These are phyloP conservation scores for Huso huso DNA, from an alignment of 2,797 vertebrate species.

Conservation along the genomic window DNA sequence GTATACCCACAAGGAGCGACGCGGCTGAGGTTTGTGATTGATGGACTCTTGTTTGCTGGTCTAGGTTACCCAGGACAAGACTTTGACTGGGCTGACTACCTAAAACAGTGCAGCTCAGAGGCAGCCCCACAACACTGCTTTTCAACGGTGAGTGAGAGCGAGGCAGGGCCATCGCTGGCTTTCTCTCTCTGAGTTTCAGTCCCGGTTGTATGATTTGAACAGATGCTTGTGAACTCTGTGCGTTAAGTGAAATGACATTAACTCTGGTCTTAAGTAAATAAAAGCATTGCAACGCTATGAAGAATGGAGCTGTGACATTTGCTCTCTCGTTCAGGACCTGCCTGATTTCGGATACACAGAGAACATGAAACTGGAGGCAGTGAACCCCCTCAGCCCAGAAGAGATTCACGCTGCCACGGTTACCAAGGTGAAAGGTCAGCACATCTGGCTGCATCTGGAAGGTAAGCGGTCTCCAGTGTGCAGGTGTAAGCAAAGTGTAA, in stretches of 20 bases:
- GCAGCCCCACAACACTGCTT: conserved; percentile 90
- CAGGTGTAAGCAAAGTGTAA: too few species aligned
- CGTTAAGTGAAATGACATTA: too few species aligned
- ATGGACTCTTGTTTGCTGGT: not conserved
- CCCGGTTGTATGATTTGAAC: too few species aligned
- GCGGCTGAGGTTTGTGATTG: not conserved
- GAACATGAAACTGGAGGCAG: conserved; percentile 92
- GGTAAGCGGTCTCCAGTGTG: conserved; percentile 52
- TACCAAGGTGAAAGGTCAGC: conserved; percentile 78
- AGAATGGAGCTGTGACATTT: not conserved
- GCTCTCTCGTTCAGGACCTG: conserved; percentile 40
- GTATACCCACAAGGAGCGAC: not conserved
- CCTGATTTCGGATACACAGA: conserved; percentile 84
- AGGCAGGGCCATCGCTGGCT: too few species aligned
- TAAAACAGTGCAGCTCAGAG: conserved; percentile 87
- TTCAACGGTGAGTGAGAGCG: conserved; percentile 66
- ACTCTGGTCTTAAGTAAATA: too few species aligned
- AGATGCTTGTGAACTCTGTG: not conserved
- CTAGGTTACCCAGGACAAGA: conserved; percentile 86
- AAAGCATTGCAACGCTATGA: too few species aligned
- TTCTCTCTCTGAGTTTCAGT: too few species aligned
- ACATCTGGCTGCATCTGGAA: conserved; percentile 88
- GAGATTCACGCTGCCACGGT: conserved; percentile 87
- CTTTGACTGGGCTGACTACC: conserved; percentile 96
- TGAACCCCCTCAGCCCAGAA: conserved; percentile 81